These are phyloP conservation scores for Elaphurus davidianus DNA, from an alignment of 2,113 vertebrate species.

Conservation along the genomic window DNA sequence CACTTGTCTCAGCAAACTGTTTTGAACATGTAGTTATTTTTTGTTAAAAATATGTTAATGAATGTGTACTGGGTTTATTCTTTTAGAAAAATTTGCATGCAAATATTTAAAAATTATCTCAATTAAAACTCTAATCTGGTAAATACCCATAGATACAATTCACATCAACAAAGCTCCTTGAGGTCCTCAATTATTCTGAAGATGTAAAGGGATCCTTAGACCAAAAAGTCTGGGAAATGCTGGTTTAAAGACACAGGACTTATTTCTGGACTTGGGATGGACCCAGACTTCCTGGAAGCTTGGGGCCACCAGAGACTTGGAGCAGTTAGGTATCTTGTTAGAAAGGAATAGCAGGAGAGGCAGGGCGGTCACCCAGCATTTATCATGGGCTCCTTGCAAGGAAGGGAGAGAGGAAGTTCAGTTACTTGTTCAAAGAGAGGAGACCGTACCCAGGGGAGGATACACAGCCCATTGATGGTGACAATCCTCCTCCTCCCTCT, in stretches of 20 bases:
- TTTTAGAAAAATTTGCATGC: slow-evolving; percentile 27
- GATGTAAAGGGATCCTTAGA: neutral
- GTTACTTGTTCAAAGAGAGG: neutral
- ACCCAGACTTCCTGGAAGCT: neutral
- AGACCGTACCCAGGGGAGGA: neutral
- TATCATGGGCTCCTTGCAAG: neutral
- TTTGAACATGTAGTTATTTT: slow-evolving; percentile 52
- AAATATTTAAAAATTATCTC: neutral
- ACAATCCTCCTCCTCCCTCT: too few relatives aligned
- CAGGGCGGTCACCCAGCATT: neutral
- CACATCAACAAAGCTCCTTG: neutral
- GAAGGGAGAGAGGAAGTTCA: neutral
- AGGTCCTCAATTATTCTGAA: neutral
- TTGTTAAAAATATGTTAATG: slow-evolving; percentile 48
- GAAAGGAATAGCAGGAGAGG: neutral
- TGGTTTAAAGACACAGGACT: neutral
- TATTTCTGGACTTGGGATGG: neutral
- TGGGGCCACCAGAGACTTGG: neutral
- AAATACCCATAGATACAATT: neutral
- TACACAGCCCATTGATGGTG: neutral
- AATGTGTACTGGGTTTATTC: neutral
- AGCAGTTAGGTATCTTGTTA: neutral
- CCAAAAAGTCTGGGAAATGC: neutral
- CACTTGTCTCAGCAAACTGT: slow-evolving; percentile 47
- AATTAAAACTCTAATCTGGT: neutral